These are phyloP conservation scores for Pangasius mekongensis DNA, from an alignment of 2,797 vertebrate species.

Conservation along the genomic window DNA sequence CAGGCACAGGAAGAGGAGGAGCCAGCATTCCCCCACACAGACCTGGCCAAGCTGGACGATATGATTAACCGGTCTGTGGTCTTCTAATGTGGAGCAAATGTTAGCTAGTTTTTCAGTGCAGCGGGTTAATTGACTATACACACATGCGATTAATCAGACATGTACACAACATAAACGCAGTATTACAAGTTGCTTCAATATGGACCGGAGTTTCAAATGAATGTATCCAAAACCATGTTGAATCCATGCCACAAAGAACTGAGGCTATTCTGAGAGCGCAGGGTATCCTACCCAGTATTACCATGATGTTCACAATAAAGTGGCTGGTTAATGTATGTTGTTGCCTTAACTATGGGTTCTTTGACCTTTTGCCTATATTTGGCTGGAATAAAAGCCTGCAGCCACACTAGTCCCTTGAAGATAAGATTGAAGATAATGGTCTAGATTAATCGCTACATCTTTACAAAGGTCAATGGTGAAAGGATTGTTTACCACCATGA, in stretches of 20 bases:
- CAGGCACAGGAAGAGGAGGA: constrained; percentile 93
- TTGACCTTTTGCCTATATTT: neutral
- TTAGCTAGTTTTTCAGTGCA: neutral
- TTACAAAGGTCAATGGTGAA: neutral
- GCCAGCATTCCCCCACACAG: constrained; percentile 96
- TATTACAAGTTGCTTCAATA: neutral
- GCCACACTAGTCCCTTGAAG: neutral
- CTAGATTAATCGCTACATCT: neutral
- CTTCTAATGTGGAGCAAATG: neutral
- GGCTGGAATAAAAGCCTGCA: neutral
- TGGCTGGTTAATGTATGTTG: neutral
- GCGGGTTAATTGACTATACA: no score
- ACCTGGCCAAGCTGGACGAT: constrained; percentile 98
- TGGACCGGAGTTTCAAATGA: neutral
- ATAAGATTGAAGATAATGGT: neutral
- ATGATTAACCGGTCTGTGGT: constrained; percentile 95
- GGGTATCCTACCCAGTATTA: neutral
- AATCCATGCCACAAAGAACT: neutral
- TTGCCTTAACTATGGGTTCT: neutral
- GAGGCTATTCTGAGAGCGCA: neutral
- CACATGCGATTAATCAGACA: no score
- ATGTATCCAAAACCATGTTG: neutral
- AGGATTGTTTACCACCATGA: neutral
- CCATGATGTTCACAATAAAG: neutral
- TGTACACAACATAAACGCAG: no score